Evolutionary conservation across 2,113 vertebrate genomes (phyloP).

Genomic region (Pelvicachromis taeniatus): DNA sequence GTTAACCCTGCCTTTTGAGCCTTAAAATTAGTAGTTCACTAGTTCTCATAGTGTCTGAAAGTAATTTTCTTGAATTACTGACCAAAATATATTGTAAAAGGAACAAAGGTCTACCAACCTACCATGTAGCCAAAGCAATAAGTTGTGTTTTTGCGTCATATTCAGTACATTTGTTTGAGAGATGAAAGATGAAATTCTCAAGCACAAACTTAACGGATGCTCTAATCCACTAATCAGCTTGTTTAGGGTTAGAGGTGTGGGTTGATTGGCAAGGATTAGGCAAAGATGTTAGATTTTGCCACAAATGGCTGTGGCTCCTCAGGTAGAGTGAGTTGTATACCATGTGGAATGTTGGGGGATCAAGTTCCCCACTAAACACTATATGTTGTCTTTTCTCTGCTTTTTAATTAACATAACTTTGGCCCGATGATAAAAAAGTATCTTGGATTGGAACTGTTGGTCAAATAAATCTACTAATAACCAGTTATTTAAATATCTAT

Average conservation of each 20-base stretch:
- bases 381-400: background rate
- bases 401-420: background rate
- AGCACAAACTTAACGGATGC: background rate
- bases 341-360: fast-evolving
- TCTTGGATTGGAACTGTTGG: fast-evolving
- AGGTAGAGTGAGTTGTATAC: background rate
- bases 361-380: background rate
- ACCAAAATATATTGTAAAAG: fast-evolving
- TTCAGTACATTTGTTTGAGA: background rate
- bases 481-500: background rate
- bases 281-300: background rate
- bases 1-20: background rate
- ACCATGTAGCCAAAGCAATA: background rate
- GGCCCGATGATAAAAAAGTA: fast-evolving
- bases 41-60: background rate
- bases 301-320: background rate
- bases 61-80: background rate
- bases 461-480: background rate
- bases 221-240: background rate
- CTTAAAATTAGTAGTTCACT: background rate
- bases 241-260: background rate
- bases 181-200: background rate
- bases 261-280: background rate
- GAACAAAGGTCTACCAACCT: background rate
- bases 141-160: background rate